Evolutionary conservation across 2,797 vertebrate genomes (phyloP).

Genomic region (Lindbergichthys nudifrons): DNA sequence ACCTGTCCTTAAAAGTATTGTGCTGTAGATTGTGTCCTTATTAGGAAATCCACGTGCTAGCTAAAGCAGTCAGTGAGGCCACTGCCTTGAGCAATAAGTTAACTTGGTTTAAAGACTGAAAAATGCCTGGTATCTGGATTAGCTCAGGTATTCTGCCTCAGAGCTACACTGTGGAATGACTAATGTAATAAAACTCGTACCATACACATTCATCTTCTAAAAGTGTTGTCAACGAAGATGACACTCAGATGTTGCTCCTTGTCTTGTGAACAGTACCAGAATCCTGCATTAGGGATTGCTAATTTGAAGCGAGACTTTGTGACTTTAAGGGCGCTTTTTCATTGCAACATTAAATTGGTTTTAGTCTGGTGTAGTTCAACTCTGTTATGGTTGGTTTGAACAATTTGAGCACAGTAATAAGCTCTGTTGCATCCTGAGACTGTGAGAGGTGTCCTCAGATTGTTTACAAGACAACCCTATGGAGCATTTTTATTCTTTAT

Average conservation of each 20-base stretch:
- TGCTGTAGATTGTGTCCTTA: background rate
- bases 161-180: slow-evolving; percentile 24
- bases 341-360: no score
- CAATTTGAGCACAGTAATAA: no score
- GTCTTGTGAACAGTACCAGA: background rate
- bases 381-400: no score
- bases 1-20: background rate
- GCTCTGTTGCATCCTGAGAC: no score
- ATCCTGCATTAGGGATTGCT: no score
- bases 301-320: no score
- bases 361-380: no score
- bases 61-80: background rate
- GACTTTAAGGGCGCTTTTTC: no score
- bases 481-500: no score
- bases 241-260: background rate
- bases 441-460: no score
- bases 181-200: slow-evolving; percentile 29
- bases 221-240: background rate
- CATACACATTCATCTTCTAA: slow-evolving; percentile 3
- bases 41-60: background rate
- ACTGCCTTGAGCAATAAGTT: slow-evolving; percentile 39
- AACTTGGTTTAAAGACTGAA: slow-evolving; percentile 24
- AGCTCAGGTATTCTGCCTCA: slow-evolving; percentile 53
- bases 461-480: no score
- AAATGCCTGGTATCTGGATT: slow-evolving; percentile 57